Conservation (phyloP, 2,797 vertebrate species). For the Nothura maculosa region DNA sequence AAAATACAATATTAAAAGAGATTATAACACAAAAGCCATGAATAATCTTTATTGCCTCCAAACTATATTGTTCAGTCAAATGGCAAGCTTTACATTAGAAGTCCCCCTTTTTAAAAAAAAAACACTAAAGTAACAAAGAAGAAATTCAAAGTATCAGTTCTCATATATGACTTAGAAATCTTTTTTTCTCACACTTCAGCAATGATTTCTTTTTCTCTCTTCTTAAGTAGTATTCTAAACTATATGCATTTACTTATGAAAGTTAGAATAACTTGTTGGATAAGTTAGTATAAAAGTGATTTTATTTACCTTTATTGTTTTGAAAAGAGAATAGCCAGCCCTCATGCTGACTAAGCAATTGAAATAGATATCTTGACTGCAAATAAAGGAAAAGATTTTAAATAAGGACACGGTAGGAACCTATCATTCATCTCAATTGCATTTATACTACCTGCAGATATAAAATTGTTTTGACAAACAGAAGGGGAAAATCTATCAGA, state of each 20-base stretch:
- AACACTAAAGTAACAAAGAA: neutral
- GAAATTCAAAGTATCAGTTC: neutral
- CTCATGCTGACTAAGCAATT: neutral
- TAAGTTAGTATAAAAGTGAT: neutral
- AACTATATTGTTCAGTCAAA: neutral
- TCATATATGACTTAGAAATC: too few relatives aligned
- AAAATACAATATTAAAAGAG: neutral
- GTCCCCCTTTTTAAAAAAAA: neutral
- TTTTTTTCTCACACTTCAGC: too few relatives aligned
- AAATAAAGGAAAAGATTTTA: neutral
- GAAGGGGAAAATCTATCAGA: neutral
- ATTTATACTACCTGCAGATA: neutral
- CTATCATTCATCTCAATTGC: neutral
- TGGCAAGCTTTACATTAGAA: too few relatives aligned
- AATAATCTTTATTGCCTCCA: neutral
- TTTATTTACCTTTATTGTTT: neutral
- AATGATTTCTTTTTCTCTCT: neutral
- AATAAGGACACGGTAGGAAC: neutral
- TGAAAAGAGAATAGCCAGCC: neutral
- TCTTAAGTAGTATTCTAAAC: neutral
- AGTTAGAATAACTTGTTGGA: conserved; percentile 6
- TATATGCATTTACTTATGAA: neutral
- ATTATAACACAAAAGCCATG: neutral
- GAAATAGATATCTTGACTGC: neutral
- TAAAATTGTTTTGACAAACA: neutral